Percentiles rank a stretch among this genome's conserved stretches.
phyloP scores from a whole-genome alignment of 2,113 vertebrate genomes.

The Xiphorhynchus elegans region DNA sequence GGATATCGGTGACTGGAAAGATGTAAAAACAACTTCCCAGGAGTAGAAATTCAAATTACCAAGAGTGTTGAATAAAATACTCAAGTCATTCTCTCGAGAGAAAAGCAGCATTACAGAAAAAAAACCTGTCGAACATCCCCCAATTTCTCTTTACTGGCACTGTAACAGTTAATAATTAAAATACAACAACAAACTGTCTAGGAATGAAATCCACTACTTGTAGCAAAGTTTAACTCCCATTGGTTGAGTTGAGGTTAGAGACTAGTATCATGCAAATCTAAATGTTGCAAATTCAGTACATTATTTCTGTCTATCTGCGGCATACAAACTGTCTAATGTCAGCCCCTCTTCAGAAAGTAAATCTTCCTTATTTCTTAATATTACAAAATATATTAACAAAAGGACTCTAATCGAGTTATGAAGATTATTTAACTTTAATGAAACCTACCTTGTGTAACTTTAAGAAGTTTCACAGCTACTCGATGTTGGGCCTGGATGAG shows the following conservation, averaged over 20 bases:
- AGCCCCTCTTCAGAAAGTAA: not conserved
- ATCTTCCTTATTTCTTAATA: not conserved
- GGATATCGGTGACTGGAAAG: not conserved
- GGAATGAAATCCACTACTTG: not conserved
- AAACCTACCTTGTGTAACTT: constrained; percentile 77
- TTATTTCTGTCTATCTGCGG: not conserved
- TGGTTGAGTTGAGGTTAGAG: not conserved
- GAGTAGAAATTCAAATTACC: not conserved
- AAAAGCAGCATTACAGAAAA: not conserved
- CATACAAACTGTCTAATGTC: not conserved
- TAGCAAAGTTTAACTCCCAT: not conserved
- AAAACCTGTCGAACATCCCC: not conserved
- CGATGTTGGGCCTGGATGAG: constrained; percentile 85
- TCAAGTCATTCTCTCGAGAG: not conserved
- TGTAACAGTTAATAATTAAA: not conserved
- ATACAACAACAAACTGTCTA: not conserved
- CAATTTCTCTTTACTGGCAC: not conserved
- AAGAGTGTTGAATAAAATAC: not conserved
- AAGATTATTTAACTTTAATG: not conserved
- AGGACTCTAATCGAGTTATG: not conserved
- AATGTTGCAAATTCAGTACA: not conserved
- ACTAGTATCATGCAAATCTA: not conserved
- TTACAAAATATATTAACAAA: not conserved
- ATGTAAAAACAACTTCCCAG: not conserved
- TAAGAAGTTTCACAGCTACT: constrained; percentile 81